phyloP scores from a whole-genome alignment of 2,113 vertebrate species.

The Solea senegalensis region DNA sequence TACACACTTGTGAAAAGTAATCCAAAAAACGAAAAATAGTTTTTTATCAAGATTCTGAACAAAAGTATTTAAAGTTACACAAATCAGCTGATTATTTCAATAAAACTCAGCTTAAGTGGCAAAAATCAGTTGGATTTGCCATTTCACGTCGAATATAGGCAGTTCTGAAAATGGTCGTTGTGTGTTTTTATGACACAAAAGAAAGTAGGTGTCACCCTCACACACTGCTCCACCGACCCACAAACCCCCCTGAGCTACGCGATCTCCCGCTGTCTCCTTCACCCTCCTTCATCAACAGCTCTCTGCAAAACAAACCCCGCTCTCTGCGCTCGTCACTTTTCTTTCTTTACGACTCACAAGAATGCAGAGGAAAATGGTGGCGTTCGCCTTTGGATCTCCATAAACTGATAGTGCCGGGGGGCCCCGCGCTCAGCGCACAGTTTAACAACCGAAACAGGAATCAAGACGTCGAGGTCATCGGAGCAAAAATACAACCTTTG shows the following conservation, averaged over 20 bases:
- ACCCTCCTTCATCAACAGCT: neutral
- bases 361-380: conserved; percentile 50
- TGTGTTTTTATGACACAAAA: too few relatives aligned
- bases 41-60: too few relatives aligned
- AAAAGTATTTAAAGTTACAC: too few relatives aligned
- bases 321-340: conserved; percentile 4
- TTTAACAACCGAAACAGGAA: conserved; percentile 54
- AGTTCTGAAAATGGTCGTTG: too few relatives aligned
- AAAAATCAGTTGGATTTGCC: too few relatives aligned
- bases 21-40: too few relatives aligned
- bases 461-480: conserved; percentile 35
- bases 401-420: conserved; percentile 45
- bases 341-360: conserved; percentile 59
- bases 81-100: too few relatives aligned
- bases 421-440: conserved; percentile 16
- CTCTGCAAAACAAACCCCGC: neutral
- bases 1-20: too few relatives aligned
- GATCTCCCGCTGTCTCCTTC: neutral
- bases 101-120: too few relatives aligned
- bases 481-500: conserved; percentile 72
- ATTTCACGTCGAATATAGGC: too few relatives aligned
- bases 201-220: too few relatives aligned
- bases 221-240: neutral
- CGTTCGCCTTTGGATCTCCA: conserved; percentile 55
- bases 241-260: neutral